A percentile compares a stretch with the other conserved stretches of the same genome.
Conservation (phyloP, 2,113 vertebrate genomes). For the Polyodon spathula region DNA sequence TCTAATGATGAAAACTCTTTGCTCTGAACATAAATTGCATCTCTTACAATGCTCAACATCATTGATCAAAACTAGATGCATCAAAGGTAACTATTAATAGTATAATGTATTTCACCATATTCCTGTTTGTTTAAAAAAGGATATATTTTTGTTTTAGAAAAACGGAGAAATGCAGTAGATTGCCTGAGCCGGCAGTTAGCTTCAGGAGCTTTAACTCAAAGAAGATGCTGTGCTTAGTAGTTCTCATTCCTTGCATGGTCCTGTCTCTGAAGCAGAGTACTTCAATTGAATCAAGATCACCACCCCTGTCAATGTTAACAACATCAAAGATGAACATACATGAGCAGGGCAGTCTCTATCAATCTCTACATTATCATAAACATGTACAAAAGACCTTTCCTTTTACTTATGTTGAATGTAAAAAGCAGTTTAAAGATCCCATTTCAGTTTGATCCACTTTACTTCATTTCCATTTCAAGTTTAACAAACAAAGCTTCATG, state of each 20-base stretch:
- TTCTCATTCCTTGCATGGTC: conserved; percentile 79
- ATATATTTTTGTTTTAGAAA: conserved; percentile 7
- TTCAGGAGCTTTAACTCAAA: conserved; percentile 79
- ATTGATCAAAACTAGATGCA: conserved; percentile 21
- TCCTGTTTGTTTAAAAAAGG: conserved; percentile 26
- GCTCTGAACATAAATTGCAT: no score
- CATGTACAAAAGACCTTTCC: no score
- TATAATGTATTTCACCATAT: conserved; percentile 35
- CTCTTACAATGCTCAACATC: conserved; percentile 3
- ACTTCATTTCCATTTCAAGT: no score
- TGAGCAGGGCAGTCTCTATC: not conserved
- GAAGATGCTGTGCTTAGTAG: conserved; percentile 76
- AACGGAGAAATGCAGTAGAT: conserved; percentile 11
- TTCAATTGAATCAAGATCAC: conserved; percentile 61
- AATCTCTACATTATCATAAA: no score
- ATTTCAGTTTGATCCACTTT: no score
- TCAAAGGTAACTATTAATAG: conserved; percentile 32
- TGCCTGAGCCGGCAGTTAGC: conserved; percentile 64
- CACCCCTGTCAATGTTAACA: conserved; percentile 56
- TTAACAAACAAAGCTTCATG: no score
- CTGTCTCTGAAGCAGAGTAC: conserved; percentile 88
- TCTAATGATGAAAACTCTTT: no score
- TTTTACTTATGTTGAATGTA: no score
- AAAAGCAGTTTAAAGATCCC: no score
- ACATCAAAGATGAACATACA: not conserved